phyloP scores from a whole-genome alignment of 2,113 vertebrate genomes.

The Cathartes aura region DNA sequence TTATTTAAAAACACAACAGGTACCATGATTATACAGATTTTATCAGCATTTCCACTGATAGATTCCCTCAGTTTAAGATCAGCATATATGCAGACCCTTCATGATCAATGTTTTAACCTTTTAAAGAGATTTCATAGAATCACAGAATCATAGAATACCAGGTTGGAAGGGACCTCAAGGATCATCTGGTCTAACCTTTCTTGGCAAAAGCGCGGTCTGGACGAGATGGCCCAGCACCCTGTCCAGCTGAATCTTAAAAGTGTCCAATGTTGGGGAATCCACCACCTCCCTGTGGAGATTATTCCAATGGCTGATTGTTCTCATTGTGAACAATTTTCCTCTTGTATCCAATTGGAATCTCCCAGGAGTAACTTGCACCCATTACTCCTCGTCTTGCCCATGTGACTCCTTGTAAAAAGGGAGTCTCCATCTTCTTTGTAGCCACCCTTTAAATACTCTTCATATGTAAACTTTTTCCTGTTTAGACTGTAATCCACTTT shows the following conservation, averaged over 20 bases:
- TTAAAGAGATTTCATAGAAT: background rate
- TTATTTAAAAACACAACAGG: background rate
- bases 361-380: background rate
- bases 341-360: background rate
- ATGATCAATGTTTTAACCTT: background rate
- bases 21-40: background rate
- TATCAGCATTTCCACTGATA: background rate
- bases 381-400: background rate
- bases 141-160: background rate
- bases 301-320: background rate
- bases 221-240: background rate
- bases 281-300: background rate
- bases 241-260: background rate
- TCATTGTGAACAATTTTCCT: background rate
- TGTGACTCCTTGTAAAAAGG: rapidly evolving
- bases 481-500: background rate
- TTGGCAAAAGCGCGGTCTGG: background rate
- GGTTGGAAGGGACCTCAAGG: background rate
- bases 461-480: background rate
- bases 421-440: background rate
- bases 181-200: background rate
- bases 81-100: background rate
- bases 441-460: background rate
- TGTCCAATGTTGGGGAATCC: background rate
- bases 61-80: background rate